These are phyloP conservation scores for Pseudococcus longispinus DNA, from an alignment of 2,888 invertebrate species.

Conservation along the genomic window DNA sequence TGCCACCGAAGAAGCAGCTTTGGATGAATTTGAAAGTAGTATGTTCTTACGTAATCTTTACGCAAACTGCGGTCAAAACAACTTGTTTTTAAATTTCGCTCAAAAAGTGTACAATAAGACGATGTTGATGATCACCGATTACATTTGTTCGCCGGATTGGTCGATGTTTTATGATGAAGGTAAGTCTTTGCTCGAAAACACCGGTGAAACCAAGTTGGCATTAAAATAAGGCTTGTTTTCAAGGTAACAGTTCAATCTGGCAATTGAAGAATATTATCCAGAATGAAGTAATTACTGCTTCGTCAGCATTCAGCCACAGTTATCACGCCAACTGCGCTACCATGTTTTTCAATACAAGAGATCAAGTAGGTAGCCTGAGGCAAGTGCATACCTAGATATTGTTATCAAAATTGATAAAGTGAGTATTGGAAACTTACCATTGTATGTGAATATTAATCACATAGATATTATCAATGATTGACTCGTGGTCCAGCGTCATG, in stretches of 20 bases:
- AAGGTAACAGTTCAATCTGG: slow-evolving; percentile 50
- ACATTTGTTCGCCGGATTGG: slow-evolving; percentile 51
- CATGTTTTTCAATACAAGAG: background rate
- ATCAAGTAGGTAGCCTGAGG: slow-evolving; percentile 6
- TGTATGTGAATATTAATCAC: background rate
- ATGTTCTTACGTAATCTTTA: slow-evolving; percentile 42
- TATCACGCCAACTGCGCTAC: slow-evolving; percentile 22
- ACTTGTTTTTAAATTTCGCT: slow-evolving; percentile 31
- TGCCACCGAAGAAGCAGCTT: slow-evolving; percentile 47
- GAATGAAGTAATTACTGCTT: slow-evolving; percentile 18
- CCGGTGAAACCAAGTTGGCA: background rate
- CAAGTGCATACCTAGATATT: too few relatives aligned
- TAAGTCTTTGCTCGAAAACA: background rate
- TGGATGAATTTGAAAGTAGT: slow-evolving; percentile 47
- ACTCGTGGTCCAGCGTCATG: slow-evolving; percentile 35
- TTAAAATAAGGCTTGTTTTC: background rate
- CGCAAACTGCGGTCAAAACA: background rate
- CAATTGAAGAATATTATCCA: slow-evolving; percentile 45
- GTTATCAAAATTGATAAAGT: background rate
- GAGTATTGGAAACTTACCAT: background rate
- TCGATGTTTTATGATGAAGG: slow-evolving; percentile 49
- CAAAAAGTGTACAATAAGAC: slow-evolving; percentile 46
- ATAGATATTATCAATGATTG: slow-evolving; percentile 37
- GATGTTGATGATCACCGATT: slow-evolving; percentile 34
- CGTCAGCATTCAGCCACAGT: background rate